phyloP scores from a whole-genome alignment of 2,888 invertebrate genomes.

The Phlogophora meticulosa region DNA sequence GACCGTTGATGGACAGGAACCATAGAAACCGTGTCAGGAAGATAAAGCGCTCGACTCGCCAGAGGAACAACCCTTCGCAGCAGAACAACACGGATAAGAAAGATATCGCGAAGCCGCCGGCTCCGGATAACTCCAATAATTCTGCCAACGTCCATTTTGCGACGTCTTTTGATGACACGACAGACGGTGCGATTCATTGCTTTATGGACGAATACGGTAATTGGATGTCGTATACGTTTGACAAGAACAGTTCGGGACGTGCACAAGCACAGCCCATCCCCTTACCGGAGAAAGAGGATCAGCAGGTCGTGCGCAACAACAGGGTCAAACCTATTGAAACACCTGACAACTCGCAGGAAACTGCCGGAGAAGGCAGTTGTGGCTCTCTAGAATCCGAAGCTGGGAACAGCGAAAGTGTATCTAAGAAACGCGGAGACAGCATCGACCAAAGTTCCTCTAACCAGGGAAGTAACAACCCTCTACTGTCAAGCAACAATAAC shows the following conservation, averaged over 20 bases:
- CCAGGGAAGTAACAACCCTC: slow-evolving; percentile 89
- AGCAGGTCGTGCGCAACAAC: slow-evolving; percentile 68
- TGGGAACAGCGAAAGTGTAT: slow-evolving; percentile 81
- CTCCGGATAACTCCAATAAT: slow-evolving; percentile 76
- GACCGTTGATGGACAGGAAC: slow-evolving; percentile 88
- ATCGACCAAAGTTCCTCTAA: slow-evolving; percentile 89
- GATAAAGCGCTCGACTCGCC: slow-evolving; percentile 90
- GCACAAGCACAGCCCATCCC: slow-evolving; percentile 85
- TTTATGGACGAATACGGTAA: slow-evolving; percentile 96
- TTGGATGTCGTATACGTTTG: slow-evolving; percentile 96
- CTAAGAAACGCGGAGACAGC: slow-evolving; percentile 85
- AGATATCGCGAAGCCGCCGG: slow-evolving; percentile 72
- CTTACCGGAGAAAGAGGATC: slow-evolving; percentile 81
- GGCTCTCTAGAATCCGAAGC: slow-evolving; percentile 88
- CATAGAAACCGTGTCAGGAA: slow-evolving; percentile 89
- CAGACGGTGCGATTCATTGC: slow-evolving; percentile 96
- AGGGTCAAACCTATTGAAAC: slow-evolving; percentile 81
- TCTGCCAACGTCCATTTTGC: slow-evolving; percentile 92
- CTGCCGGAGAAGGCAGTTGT: slow-evolving; percentile 87
- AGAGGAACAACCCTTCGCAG: slow-evolving; percentile 82
- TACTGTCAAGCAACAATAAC: slow-evolving; percentile 87
- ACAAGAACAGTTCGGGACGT: slow-evolving; percentile 93
- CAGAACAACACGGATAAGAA: slow-evolving; percentile 80
- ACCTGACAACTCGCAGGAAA: slow-evolving; percentile 83
- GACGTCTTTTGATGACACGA: slow-evolving; percentile 95